Evolutionary conservation across 1,140 invertebrate genomes (phyloP).

Genomic region (Leptoteleia sp.): DNA sequence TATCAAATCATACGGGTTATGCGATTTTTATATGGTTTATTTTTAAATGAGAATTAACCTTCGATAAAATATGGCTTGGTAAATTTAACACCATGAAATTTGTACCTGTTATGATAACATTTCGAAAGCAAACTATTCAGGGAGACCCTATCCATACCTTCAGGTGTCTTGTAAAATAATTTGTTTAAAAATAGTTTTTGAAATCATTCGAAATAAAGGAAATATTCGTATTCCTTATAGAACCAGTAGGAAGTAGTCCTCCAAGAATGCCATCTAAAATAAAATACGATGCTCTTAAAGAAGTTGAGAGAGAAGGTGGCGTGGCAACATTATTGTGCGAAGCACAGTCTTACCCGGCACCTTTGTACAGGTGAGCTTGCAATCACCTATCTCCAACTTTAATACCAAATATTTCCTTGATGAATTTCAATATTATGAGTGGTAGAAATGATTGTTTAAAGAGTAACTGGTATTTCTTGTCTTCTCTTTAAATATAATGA

Average conservation of each 20-base stretch:
- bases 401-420: background rate
- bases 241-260: constrained; percentile 83
- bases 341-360: constrained; percentile 84
- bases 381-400: no score
- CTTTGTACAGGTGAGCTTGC: constrained; percentile 82
- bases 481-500: background rate
- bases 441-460: no score
- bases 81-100: no score
- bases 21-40: no score
- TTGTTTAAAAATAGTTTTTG: background rate
- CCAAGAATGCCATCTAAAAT: constrained; percentile 82
- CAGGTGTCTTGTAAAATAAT: constrained; percentile 1
- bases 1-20: constrained; percentile 15
- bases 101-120: no score
- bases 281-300: constrained; percentile 78
- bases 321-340: constrained; percentile 84
- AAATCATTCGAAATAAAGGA: background rate
- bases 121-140: no score
- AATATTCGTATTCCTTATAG: constrained; percentile 74
- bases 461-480: no score
- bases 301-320: constrained; percentile 67
- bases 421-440: background rate
- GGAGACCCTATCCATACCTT: constrained; percentile 30
- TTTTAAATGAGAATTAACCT: no score
- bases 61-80: no score